phyloP scores from a whole-genome alignment of 2,888 invertebrate species.

The Tribolium freemani region DNA sequence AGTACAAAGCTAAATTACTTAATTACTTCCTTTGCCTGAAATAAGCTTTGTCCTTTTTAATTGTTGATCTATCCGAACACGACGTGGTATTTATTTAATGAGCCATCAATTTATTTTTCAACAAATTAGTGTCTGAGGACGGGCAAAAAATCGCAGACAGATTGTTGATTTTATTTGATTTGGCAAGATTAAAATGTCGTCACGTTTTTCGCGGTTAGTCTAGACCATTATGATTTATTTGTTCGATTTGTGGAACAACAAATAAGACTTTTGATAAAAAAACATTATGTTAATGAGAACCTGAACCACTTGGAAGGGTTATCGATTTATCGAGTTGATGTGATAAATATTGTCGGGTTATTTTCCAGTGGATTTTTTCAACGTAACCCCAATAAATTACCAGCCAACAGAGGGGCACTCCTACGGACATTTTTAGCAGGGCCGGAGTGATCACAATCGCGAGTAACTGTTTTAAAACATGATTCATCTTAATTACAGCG shows the following conservation, averaged over 20 bases:
- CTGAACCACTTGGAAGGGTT: constrained; percentile 3
- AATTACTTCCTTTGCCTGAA: constrained; percentile 4
- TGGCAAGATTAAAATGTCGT: constrained; percentile 34
- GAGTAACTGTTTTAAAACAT: constrained; percentile 10
- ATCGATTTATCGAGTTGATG: constrained; percentile 7
- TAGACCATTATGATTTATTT: constrained; percentile 36
- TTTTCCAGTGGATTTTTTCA: background rate
- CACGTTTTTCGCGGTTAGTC: constrained; percentile 25
- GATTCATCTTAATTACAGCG: constrained; percentile 17
- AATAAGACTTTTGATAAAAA: constrained; percentile 1
- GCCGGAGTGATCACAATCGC: constrained; percentile 1
- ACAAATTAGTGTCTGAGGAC: constrained; percentile 4
- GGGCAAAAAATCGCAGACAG: constrained; percentile 20
- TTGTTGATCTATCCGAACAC: background rate
- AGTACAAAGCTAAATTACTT: constrained; percentile 2
- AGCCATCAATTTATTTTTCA: constrained; percentile 18
- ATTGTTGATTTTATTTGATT: constrained; percentile 33
- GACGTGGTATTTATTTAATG: background rate
- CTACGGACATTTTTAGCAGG: constrained; percentile 1
- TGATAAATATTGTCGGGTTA: constrained; percentile 11
- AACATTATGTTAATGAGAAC: constrained; percentile 16
- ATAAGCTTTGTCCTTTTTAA: background rate
- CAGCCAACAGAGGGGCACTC: background rate
- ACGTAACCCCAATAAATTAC: constrained; percentile 10
- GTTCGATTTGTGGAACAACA: constrained; percentile 4